These are phyloP conservation scores for Erebia ligea DNA, from an alignment of 2,888 invertebrate genomes.

Conservation along the genomic window DNA sequence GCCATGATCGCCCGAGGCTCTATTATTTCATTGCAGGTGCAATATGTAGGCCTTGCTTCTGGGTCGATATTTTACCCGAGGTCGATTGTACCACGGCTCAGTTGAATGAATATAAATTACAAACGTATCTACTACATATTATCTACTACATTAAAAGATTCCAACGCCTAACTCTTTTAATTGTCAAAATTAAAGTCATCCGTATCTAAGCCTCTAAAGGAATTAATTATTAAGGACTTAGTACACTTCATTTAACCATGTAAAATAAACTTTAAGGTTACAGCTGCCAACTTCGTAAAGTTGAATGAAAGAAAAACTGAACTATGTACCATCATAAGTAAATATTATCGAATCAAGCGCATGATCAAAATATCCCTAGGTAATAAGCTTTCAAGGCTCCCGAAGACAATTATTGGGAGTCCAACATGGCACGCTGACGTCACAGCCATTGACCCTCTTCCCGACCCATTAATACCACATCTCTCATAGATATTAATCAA, in stretches of 20 bases:
- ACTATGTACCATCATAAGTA: background rate
- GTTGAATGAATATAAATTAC: too few relatives aligned
- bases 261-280: background rate
- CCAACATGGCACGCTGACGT: conserved; percentile 51
- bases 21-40: conserved; percentile 16
- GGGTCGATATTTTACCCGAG: background rate
- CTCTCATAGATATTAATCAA: conserved; percentile 30
- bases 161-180: too few relatives aligned
- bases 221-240: too few relatives aligned
- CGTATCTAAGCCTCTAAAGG: too few relatives aligned
- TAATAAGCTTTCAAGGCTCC: conserved; percentile 46
- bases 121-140: too few relatives aligned
- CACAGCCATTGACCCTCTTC: conserved; percentile 57
- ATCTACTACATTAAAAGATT: too few relatives aligned
- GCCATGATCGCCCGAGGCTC: conserved; percentile 26
- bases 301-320: background rate
- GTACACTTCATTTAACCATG: too few relatives aligned
- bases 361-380: conserved; percentile 35
- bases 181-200: too few relatives aligned
- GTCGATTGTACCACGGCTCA: background rate
- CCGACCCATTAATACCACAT: conserved; percentile 29
- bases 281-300: background rate
- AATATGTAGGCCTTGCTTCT: background rate
- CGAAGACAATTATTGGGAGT: conserved; percentile 42
- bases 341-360: conserved; percentile 26